Conservation (phyloP, 2,888 invertebrate species). For the Oasisia sp. region DNA sequence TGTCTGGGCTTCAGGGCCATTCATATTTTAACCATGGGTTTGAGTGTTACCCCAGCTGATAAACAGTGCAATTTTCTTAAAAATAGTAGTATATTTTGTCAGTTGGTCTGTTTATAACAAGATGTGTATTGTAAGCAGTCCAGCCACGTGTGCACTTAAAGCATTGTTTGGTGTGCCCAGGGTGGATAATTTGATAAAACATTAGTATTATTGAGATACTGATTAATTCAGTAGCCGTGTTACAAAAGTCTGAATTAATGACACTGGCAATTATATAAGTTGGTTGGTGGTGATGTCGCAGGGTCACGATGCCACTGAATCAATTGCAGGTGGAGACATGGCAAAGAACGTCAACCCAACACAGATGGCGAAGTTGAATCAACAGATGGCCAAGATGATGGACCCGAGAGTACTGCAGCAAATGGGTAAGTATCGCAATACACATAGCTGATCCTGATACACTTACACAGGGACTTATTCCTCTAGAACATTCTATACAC, state of each 20-base stretch:
- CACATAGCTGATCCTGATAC: background rate
- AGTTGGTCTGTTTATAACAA: too few species aligned
- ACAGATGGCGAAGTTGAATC: constrained; percentile 98
- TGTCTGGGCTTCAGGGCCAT: too few species aligned
- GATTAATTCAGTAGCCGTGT: background rate
- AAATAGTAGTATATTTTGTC: too few species aligned
- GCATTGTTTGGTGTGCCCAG: background rate
- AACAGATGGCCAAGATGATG: constrained; percentile 99
- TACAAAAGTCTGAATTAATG: background rate
- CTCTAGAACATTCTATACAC: background rate
- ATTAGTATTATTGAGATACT: background rate
- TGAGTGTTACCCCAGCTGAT: too few species aligned
- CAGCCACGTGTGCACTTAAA: too few species aligned
- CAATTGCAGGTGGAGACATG: constrained; percentile 86
- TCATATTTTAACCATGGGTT: too few species aligned
- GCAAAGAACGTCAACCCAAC: constrained; percentile 97
- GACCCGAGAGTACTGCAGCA: constrained; percentile 98
- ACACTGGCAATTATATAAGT: background rate
- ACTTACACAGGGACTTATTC: background rate
- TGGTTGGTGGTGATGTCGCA: background rate
- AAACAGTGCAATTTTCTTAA: too few species aligned
- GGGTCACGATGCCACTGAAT: background rate
- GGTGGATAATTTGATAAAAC: background rate
- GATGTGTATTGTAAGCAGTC: too few species aligned
- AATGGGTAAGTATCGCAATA: constrained; percentile 71